Base-by-base conservation (phyloP, 2,888 invertebrate species). In the Nephrotoma appendiculata region DNA sequence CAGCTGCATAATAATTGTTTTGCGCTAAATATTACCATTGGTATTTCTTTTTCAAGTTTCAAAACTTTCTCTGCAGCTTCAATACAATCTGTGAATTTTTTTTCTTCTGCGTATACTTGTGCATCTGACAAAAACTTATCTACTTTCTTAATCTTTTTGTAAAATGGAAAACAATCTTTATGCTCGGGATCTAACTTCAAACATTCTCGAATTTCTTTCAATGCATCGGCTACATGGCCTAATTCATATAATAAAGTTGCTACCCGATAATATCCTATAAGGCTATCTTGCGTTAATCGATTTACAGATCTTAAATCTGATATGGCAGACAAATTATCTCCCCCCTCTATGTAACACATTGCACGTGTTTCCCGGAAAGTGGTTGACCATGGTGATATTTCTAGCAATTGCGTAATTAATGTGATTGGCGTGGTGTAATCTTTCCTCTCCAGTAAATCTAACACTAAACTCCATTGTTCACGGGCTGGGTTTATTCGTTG, bases 181-280 rank as follows among this genome's bases (percentile, higher is more conserved):
- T 99, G 98, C 89, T 99, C 99, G 0, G 99, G 99, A 92, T 99
- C 99, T 83, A 99, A 92, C 91, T 97, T 98, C 19, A 99, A 93
- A 91, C 99, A 99, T 91, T 99, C 99, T 31, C 99, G 95, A 88
- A 99, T 96, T 92, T 99, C 98, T 92, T 95, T 96, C 52, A 99
- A 93, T 0, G 98, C 94, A 89, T 98, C 98, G 31, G 96, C 95
- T 85, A 98, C 97, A 89, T 99, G 97, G 3, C 99, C 99, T 87
- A 98, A 93, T 89, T 95, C 94, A 92, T 99, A 99, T 86, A 98
- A 94, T 87, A 99, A 92, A 87, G 94, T 93, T 85, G 98, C 95
- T n/a, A 99, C 93, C 88, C 89, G 89, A 87, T 89, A 91, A 86
- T 90, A 91, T 0, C 98, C 98, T 87, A 94, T 94, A 0, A 98